Base-by-base conservation (phyloP, 2,797 vertebrate genomes). In the Decapterus maruadsi region DNA sequence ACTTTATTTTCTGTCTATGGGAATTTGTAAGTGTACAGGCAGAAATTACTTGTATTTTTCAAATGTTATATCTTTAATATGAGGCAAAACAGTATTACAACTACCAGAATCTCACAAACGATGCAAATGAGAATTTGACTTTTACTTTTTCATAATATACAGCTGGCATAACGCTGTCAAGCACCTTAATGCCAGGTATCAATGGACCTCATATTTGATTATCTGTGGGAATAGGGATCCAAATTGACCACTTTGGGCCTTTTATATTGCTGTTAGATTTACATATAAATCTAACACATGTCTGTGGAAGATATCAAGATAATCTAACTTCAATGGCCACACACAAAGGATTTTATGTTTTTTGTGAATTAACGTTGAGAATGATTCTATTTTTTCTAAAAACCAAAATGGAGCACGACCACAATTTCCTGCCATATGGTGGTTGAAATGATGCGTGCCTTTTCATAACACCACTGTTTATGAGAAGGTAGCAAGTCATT, bases 321-420 rank as follows among this genome's bases (percentile, higher is more conserved):
- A 75, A 89, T 84, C 83, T 81, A 22, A 93, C 89, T 91, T 82
- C 84, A 93, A 87, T 87, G 87, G 91, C 91, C 94, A 93, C 90
- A 91, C 87, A 84, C 86, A 88, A 91, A 90, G 78, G 82, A 87
- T 93, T 94, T 94, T 94, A 84, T 92, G 89, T 93, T 94, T 94
- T 95, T 94, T 93, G 91, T 94, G 90, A 94, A 92, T 93, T 93
- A 90, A 90, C 80, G 78, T 91, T 88, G 87, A 95, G 86, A 93
- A 89, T 92, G 73, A 94, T 92, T 95, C 89, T 95, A 95, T 95
- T 95, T 95, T 95, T 95, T 96, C 92, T 95, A 95, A 95, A 93
- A 95, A 93, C 89, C 84, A 93, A 95, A 95, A 94, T 90, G 77
- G 91, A 94, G 92, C 94, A 93, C 73, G 92, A 93, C 93, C 93